These are phyloP conservation scores for Acutogordius australiensis DNA, from an alignment of 2,888 invertebrate species.

Conservation along the genomic window DNA sequence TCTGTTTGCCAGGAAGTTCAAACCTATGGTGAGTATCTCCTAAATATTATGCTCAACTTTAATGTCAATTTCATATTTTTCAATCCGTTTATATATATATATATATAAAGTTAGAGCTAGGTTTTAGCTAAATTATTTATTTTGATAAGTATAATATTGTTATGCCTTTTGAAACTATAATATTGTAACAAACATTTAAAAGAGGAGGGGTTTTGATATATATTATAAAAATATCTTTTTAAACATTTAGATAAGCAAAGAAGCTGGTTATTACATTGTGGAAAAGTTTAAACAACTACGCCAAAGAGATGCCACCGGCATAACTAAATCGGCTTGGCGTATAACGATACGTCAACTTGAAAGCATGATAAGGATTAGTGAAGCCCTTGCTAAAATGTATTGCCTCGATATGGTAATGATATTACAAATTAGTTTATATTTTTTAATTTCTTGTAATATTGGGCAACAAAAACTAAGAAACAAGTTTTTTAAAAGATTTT, in stretches of 20 bases:
- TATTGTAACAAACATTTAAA: too few species aligned
- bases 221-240: not conserved
- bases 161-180: too few species aligned
- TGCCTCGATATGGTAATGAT: constrained; percentile 48
- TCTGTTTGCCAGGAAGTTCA: constrained; percentile 78
- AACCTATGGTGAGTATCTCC: constrained; percentile 68
- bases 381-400: constrained; percentile 80
- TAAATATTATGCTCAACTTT: too few species aligned
- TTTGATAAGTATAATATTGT: too few species aligned
- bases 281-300: constrained; percentile 58
- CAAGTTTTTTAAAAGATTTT: too few species aligned
- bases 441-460: too few species aligned
- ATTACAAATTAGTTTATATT: too few species aligned
- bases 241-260: constrained; percentile 29
- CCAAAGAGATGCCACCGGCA: constrained; percentile 40
- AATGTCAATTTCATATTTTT: too few species aligned
- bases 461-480: too few species aligned
- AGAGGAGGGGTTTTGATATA: not conserved
- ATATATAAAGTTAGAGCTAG: too few species aligned
- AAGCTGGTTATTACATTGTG: constrained; percentile 51
- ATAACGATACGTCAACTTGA: constrained; percentile 86
- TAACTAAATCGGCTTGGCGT: constrained; percentile 52
- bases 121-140: too few species aligned
- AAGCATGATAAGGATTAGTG: constrained; percentile 72
- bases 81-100: too few species aligned